Percentiles rank a stretch among this genome's conserved stretches.
Evolutionary conservation across 2,113 vertebrate genomes (phyloP).

Genomic region (Epinephelus moara): DNA sequence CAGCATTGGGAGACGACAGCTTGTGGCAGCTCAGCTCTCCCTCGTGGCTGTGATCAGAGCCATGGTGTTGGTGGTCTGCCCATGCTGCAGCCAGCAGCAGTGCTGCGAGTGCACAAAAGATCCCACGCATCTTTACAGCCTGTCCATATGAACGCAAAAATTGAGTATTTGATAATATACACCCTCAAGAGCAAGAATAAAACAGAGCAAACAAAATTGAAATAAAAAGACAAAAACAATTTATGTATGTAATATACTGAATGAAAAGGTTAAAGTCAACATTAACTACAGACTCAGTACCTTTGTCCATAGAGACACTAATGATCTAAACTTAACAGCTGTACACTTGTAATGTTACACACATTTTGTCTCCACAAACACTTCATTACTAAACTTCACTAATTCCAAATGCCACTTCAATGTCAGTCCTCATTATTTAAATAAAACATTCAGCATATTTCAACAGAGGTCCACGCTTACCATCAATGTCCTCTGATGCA

Average conservation of each 20-base stretch:
- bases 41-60: no score
- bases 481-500: no score
- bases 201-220: no score
- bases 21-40: not conserved
- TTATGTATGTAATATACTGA: not conserved
- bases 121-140: slow-evolving; percentile 77
- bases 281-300: not conserved
- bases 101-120: slow-evolving; percentile 74
- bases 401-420: not conserved
- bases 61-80: slow-evolving; percentile 36
- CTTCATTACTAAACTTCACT: no score
- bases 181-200: not conserved
- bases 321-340: not conserved
- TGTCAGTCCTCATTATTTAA: not conserved
- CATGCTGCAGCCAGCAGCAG: slow-evolving; percentile 74
- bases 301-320: not conserved
- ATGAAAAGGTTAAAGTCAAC: not conserved
- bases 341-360: no score
- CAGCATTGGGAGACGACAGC: slow-evolving; percentile 80
- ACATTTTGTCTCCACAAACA: not conserved
- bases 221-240: no score
- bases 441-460: not conserved
- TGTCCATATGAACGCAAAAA: slow-evolving; percentile 13
- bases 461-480: no score
- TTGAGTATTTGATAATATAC: not conserved